Evolutionary conservation across 2,797 vertebrate species (phyloP).

Genomic region (Phaenicophaeus curvirostris): DNA sequence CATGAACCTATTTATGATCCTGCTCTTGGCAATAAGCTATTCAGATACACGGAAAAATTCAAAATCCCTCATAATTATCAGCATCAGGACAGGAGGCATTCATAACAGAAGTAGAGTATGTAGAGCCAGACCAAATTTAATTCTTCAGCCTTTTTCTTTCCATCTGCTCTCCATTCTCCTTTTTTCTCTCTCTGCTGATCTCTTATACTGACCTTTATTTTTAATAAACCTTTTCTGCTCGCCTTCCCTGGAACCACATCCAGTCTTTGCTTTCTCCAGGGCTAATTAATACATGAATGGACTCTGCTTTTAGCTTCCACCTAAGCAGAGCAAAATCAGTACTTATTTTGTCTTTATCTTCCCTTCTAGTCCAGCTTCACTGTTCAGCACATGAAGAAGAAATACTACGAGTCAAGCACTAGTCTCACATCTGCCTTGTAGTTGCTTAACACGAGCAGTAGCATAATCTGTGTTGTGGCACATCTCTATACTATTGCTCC

Average conservation of each 20-base stretch:
- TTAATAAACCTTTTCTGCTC: neutral
- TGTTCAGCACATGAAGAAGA: rapidly evolving
- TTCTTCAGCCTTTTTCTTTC: neutral
- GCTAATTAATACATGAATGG: neutral
- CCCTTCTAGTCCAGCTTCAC: neutral
- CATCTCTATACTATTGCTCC: neutral
- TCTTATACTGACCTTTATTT: neutral
- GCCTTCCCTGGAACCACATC: neutral
- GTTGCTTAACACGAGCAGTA: neutral
- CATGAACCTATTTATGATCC: neutral
- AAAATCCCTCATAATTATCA: neutral
- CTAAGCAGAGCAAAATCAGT: neutral
- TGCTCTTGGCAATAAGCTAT: neutral
- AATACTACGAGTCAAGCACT: neutral
- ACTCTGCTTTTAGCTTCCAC: neutral
- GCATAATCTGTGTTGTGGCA: neutral
- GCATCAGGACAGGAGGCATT: neutral
- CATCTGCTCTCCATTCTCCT: neutral
- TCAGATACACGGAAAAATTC: neutral
- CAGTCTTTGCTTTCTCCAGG: neutral
- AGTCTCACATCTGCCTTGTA: rapidly evolving
- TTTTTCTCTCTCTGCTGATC: neutral
- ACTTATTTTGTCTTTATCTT: neutral
- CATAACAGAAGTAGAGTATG: neutral
- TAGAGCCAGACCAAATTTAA: neutral